Evolutionary conservation across 1,140 invertebrate species (phyloP).

Genomic region (Melanaphis sacchari): DNA sequence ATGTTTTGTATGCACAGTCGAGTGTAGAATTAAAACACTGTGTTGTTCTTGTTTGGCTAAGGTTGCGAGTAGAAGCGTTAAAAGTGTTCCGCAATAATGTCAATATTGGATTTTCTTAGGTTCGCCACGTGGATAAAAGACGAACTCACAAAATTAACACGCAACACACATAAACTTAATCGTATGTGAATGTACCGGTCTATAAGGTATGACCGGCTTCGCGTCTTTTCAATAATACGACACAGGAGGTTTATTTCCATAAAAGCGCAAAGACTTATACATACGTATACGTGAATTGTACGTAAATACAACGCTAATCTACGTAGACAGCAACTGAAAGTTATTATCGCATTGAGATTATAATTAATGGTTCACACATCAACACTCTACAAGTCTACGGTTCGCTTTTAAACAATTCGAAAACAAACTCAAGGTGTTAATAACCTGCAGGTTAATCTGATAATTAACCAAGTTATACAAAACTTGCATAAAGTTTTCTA

Average conservation of each 20-base stretch:
- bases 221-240: not conserved
- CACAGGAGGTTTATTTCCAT: not conserved
- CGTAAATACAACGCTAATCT: not conserved
- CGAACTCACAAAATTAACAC: not conserved
- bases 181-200: not conserved
- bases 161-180: too few species aligned
- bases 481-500: not conserved
- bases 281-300: not conserved
- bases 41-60: not conserved
- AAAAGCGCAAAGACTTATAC: not conserved
- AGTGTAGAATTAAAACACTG: not conserved
- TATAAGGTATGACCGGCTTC: too few species aligned
- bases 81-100: not conserved
- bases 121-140: not conserved
- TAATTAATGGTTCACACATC: not conserved
- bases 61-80: not conserved
- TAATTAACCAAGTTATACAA: not conserved
- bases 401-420: not conserved
- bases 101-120: not conserved
- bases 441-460: not conserved
- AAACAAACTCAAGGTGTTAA: not conserved
- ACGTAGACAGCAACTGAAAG: not conserved
- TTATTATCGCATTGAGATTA: not conserved
- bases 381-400: not conserved
- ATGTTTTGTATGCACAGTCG: not conserved